Percentiles rank a stretch among this genome's conserved stretches.
These are phyloP conservation scores for Cyprinodon diabolis DNA, from an alignment of 2,797 vertebrate species.

Conservation along the genomic window DNA sequence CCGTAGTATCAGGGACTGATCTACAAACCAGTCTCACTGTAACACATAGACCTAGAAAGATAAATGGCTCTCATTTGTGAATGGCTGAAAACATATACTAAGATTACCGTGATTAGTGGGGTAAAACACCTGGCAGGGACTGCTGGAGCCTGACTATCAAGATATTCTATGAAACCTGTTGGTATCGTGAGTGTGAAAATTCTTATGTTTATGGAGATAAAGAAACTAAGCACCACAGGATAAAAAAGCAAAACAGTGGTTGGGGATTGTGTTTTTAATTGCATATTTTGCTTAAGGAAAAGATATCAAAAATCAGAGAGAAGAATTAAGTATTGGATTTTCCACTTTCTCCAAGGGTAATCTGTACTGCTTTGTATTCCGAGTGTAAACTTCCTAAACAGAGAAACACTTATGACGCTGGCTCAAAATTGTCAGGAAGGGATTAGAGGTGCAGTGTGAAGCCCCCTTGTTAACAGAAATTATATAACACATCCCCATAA, in stretches of 20 bases:
- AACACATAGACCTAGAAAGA: slow-evolving; percentile 65
- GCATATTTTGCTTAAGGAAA: neutral
- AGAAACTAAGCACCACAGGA: neutral
- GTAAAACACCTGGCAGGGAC: neutral
- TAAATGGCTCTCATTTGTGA: slow-evolving; percentile 41
- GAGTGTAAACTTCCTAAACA: slow-evolving; percentile 49
- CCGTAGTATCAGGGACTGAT: slow-evolving; percentile 69
- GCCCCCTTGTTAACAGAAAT: slow-evolving; percentile 65
- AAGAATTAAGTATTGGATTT: slow-evolving; percentile 21
- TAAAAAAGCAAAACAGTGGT: neutral
- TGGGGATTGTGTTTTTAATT: slow-evolving; percentile 15
- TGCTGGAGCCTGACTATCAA: slow-evolving; percentile 1
- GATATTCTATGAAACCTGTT: slow-evolving; percentile 2
- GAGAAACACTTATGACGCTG: slow-evolving; percentile 28
- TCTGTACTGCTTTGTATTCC: slow-evolving; percentile 52
- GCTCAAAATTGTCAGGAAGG: slow-evolving; percentile 61
- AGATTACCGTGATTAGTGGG: slow-evolving; percentile 26
- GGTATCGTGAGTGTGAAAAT: neutral
- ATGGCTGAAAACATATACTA: slow-evolving; percentile 25
- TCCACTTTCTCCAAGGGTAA: slow-evolving; percentile 34
- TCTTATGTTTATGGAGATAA: slow-evolving; percentile 8
- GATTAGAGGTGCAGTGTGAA: slow-evolving; percentile 55
- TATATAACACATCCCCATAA: slow-evolving; percentile 66
- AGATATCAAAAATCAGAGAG: slow-evolving; percentile 5
- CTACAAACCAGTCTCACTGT: slow-evolving; percentile 60